Evolutionary conservation across 2,888 invertebrate species (phyloP).

Genomic region (Agonopterix arenella): DNA sequence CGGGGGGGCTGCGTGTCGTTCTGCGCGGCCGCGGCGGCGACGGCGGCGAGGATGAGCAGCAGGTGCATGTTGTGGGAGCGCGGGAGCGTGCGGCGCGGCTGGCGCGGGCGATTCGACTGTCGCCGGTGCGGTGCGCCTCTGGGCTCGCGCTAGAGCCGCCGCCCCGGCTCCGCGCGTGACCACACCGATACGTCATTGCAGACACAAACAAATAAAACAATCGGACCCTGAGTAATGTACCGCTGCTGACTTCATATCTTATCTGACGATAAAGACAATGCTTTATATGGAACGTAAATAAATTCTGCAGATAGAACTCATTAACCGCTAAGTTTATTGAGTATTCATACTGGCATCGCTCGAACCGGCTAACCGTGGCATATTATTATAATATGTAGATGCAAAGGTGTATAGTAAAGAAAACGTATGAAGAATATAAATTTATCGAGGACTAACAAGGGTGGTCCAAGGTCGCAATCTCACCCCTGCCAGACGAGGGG

Average conservation of each 20-base stretch:
- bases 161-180: constrained; percentile 40
- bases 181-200: constrained; percentile 33
- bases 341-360: constrained; percentile 6
- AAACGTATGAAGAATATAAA: constrained; percentile 10
- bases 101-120: constrained; percentile 56
- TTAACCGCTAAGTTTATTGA: not conserved
- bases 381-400: constrained; percentile 1
- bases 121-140: constrained; percentile 27
- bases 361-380: constrained; percentile 4
- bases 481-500: constrained; percentile 54
- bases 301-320: constrained; percentile 3
- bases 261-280: constrained; percentile 19
- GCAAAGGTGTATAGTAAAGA: not conserved
- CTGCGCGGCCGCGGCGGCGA: constrained; percentile 60
- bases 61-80: constrained; percentile 43
- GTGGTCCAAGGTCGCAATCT: constrained; percentile 47
- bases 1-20: constrained; percentile 44
- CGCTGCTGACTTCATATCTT: constrained; percentile 17
- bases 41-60: constrained; percentile 41
- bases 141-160: constrained; percentile 24
- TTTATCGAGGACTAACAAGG: constrained; percentile 20
- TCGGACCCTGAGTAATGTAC: constrained; percentile 24
- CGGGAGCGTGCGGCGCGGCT: constrained; percentile 48
- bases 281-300: constrained; percentile 5
- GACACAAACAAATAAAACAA: constrained; percentile 30